Conservation (phyloP, 2,113 vertebrate genomes). For the Picathartes gymnocephalus region DNA sequence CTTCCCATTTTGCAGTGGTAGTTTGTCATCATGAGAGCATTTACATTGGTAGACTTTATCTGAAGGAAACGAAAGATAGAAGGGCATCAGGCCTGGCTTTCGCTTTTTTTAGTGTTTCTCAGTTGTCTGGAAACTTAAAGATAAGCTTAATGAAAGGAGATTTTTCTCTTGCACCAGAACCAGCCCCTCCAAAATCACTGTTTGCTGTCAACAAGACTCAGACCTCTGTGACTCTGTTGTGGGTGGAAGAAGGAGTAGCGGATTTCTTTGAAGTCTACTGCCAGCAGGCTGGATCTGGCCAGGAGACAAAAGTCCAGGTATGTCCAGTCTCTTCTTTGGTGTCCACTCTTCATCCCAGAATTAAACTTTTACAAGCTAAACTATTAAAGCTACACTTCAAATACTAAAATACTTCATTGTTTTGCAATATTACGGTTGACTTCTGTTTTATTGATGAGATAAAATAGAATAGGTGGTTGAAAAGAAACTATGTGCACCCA, state of each 20-base stretch:
- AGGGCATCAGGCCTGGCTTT: neutral
- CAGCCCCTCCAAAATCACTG: constrained; percentile 87
- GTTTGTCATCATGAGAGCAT: neutral
- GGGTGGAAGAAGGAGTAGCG: constrained; percentile 91
- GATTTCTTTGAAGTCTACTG: constrained; percentile 91
- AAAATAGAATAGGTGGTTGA: neutral
- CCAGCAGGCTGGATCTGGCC: constrained; percentile 65
- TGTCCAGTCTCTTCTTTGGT: neutral
- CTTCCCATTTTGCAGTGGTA: neutral
- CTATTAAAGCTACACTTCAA: neutral
- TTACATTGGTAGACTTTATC: neutral
- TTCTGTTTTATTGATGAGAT: neutral
- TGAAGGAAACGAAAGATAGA: neutral
- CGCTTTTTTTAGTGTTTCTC: neutral
- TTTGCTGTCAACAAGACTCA: constrained; percentile 91
- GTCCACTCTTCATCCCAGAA: neutral
- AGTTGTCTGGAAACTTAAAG: neutral
- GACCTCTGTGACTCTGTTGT: constrained; percentile 89
- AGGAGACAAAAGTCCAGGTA: constrained; percentile 79
- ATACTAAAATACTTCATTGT: neutral
- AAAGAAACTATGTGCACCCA: neutral
- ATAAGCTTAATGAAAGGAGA: neutral
- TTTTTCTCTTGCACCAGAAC: constrained; percentile 73
- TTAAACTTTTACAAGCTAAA: neutral
- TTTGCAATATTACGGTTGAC: neutral